Evolutionary conservation across 2,888 invertebrate genomes (phyloP), one percentile per base, ranked within the genome.

Genomic region (Yponomeuta sedellus): DNA sequence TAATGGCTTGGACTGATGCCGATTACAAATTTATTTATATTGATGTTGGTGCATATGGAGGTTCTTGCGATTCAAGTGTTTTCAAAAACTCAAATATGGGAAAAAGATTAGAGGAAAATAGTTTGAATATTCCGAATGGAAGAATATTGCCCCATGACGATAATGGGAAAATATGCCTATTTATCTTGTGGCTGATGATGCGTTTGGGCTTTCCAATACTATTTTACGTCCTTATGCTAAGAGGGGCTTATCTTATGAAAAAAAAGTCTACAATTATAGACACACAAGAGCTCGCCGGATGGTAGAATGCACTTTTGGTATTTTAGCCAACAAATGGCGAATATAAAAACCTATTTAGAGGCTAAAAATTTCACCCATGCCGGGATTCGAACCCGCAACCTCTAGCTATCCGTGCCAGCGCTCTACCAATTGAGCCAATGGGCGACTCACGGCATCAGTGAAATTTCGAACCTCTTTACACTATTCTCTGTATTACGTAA

Each of bases 261-360:
- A 71, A 56, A 65, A 59, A 64, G 68, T 74, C 59, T 73, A 68
- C 58, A 74, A 75, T 61, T 72, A 74, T 66, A 66, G 74, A 40
- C 64, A 74, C 19, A 70, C 68, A 66, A 66, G 74, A 58, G 75
- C 73, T 5, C 70, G 74, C 57, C 69, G 70, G 66, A 65, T 70
- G 19, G 66, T 69, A n/a, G 73, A 74, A 70, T 74, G 73, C 65
- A 66, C 67, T 20, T 74, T 73, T 71, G 75, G 75, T 1, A 75
- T 75, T 67, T 64, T 74, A 64, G 65, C 62, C 1, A 65, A 71
- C 62, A 72, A 69, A 67, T 76, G 75, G 71, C 67, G 73, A 69
- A 73, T 76, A 57, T 70, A n/a, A n/a, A n/a, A n/a, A n/a, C n/a
- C n/a, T n/a, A n/a, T n/a, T n/a, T n/a, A n/a, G n/a, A n/a, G n/a